These are phyloP conservation scores for Hyla sarda DNA, from an alignment of 2,113 vertebrate species.

Conservation along the genomic window DNA sequence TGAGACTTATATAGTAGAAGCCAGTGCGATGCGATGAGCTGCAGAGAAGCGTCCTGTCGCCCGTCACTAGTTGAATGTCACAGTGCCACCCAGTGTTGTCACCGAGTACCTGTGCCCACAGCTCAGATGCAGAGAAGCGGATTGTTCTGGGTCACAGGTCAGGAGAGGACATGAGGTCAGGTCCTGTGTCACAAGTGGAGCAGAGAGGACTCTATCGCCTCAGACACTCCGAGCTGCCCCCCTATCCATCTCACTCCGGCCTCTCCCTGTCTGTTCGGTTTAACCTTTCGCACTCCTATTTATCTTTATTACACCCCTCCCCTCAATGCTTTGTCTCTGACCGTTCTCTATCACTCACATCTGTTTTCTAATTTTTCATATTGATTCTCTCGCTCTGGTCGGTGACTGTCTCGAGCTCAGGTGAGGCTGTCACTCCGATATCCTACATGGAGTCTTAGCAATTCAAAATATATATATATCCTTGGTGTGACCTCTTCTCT, in stretches of 20 bases:
- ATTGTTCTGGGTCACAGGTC: slow-evolving; percentile 42
- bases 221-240: slow-evolving; percentile 24
- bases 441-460: neutral
- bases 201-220: slow-evolving; percentile 42
- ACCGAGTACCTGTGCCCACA: neutral
- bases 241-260: slow-evolving; percentile 48
- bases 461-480: neutral
- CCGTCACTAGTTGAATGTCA: neutral
- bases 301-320: slow-evolving; percentile 48
- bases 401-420: neutral
- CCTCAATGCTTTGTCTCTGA: neutral
- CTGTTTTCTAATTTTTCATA: slow-evolving; percentile 11
- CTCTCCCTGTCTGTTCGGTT: slow-evolving; percentile 43
- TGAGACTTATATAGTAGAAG: neutral
- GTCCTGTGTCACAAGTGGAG: slow-evolving; percentile 43
- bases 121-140: neutral
- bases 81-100: slow-evolving; percentile 41
- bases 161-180: slow-evolving; percentile 43
- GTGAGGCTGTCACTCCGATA: neutral
- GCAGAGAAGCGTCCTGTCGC: neutral
- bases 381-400: neutral
- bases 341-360: neutral
- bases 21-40: neutral
- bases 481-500: neutral
- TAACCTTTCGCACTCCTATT: slow-evolving; percentile 53